A percentile compares a stretch with the other conserved stretches of the same genome.
Conservation (phyloP, 1,140 invertebrate species). For the Zaprionus vittiger region DNA sequence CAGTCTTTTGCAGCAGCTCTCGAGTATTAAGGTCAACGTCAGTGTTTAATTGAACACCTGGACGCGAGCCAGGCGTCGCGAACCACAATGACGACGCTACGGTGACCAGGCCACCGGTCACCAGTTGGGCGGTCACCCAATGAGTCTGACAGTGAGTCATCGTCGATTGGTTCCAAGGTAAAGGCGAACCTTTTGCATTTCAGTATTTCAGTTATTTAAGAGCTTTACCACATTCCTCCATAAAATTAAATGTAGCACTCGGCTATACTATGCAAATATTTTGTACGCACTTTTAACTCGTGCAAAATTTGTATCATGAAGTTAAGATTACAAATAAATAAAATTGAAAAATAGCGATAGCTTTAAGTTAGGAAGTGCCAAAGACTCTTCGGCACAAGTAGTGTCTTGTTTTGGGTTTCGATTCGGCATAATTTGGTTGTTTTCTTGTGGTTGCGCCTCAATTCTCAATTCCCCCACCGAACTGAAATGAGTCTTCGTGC, state of each 20-base stretch:
- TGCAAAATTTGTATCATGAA: neutral
- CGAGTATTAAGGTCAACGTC: slow-evolving; percentile 79
- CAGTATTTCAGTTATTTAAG: slow-evolving; percentile 13
- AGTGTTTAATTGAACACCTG: slow-evolving; percentile 81
- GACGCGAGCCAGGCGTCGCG: slow-evolving; percentile 40
- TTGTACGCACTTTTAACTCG: neutral
- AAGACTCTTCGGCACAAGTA: slow-evolving; percentile 50
- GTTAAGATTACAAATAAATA: neutral
- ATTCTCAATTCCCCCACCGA: slow-evolving; percentile 22
- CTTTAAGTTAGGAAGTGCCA: neutral
- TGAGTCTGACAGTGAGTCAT: slow-evolving; percentile 59
- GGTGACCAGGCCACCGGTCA: slow-evolving; percentile 22
- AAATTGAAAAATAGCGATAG: neutral
- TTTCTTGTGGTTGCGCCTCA: slow-evolving; percentile 58
- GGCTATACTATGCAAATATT: slow-evolving; percentile 13
- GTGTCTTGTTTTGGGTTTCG: slow-evolving; percentile 40
- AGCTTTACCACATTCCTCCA: slow-evolving; percentile 42
- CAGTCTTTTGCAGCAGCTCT: slow-evolving; percentile 61
- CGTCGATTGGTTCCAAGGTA: slow-evolving; percentile 43
- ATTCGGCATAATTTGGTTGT: slow-evolving; percentile 44
- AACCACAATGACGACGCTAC: slow-evolving; percentile 33
- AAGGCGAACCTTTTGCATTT: slow-evolving; percentile 48
- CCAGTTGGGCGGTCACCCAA: slow-evolving; percentile 57
- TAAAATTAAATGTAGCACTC: slow-evolving; percentile 21
- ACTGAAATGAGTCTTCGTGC: slow-evolving; percentile 57